A percentile compares a stretch with the other conserved stretches of the same genome.
These are phyloP conservation scores for Pagetopsis macropterus DNA, from an alignment of 2,797 vertebrate genomes.

Conservation along the genomic window DNA sequence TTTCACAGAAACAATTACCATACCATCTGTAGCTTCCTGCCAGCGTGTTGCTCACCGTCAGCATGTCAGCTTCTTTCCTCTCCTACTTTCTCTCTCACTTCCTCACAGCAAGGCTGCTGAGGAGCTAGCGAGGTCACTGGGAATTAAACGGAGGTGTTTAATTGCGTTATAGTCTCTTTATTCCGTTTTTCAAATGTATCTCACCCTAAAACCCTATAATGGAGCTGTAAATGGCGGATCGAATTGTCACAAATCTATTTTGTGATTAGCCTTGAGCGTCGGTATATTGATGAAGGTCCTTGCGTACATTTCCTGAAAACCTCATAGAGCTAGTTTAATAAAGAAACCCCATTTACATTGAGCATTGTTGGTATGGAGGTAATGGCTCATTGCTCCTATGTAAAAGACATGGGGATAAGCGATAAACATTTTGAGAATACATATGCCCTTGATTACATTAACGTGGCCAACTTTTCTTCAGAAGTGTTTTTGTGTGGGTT, in stretches of 20 bases:
- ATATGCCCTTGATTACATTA: conserved; percentile 8
- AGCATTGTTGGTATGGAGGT: conserved; percentile 36
- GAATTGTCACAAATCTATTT: conserved; percentile 63
- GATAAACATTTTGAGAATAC: conserved; percentile 20
- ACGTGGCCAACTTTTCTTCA: not conserved
- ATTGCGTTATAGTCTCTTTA: conserved; percentile 62
- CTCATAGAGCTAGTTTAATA: conserved; percentile 42
- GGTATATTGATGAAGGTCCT: conserved; percentile 55
- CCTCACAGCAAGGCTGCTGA: conserved; percentile 45
- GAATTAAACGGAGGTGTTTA: conserved; percentile 60
- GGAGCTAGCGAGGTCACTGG: conserved; percentile 55
- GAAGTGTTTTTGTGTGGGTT: conserved; percentile 5
- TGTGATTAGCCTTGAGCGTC: conserved; percentile 58
- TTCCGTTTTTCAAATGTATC: conserved; percentile 43
- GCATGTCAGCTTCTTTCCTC: conserved; percentile 46
- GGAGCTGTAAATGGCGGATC: conserved; percentile 40
- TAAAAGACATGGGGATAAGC: conserved; percentile 21
- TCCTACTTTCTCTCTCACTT: conserved; percentile 7
- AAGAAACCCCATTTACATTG: conserved; percentile 29
- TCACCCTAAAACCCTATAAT: conserved; percentile 41
- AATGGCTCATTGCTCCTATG: conserved; percentile 31
- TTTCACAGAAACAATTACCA: conserved; percentile 82
- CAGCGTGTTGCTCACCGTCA: conserved; percentile 67
- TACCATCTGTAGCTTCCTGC: conserved; percentile 79
- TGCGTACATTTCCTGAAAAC: conserved; percentile 43